Evolutionary conservation across 1,140 invertebrate species (phyloP).

Genomic region (Wasmannia auropunctata): DNA sequence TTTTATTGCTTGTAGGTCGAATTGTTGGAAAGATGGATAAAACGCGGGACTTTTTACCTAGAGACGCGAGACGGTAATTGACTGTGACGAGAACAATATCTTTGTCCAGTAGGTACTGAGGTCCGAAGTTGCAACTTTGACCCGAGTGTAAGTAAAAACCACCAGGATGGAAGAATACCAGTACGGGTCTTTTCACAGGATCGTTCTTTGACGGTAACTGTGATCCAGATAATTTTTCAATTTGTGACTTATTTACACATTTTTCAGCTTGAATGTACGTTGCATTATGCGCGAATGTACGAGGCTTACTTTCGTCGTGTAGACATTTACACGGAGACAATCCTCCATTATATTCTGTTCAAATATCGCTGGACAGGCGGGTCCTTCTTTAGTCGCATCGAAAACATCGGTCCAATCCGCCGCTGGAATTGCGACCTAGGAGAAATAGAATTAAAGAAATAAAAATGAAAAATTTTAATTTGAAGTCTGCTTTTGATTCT

Average conservation of each 20-base stretch:
- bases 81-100: slow-evolving; percentile 89
- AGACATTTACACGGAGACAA: slow-evolving; percentile 91
- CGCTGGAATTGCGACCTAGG: slow-evolving; percentile 85
- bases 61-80: slow-evolving; percentile 89
- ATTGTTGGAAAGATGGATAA: background rate
- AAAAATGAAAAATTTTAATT: background rate
- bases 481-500: background rate
- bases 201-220: slow-evolving; percentile 37
- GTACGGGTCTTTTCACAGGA: slow-evolving; percentile 75
- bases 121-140: slow-evolving; percentile 85
- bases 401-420: slow-evolving; percentile 84
- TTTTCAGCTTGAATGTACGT: slow-evolving; percentile 66
- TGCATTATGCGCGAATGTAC: too few species aligned
- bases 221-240: slow-evolving; percentile 18
- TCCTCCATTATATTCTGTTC: slow-evolving; percentile 85
- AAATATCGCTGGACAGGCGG: slow-evolving; percentile 73
- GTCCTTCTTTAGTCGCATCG: slow-evolving; percentile 81
- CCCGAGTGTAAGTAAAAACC: slow-evolving; percentile 85
- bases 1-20: background rate
- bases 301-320: slow-evolving; percentile 88
- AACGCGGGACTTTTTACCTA: slow-evolving; percentile 81
- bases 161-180: slow-evolving; percentile 86
- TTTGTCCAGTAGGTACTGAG: slow-evolving; percentile 88
- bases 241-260: background rate
- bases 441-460: slow-evolving; percentile 25